phyloP scores from a whole-genome alignment of 1,140 invertebrate species.

The Schlechtendalia chinensis region DNA sequence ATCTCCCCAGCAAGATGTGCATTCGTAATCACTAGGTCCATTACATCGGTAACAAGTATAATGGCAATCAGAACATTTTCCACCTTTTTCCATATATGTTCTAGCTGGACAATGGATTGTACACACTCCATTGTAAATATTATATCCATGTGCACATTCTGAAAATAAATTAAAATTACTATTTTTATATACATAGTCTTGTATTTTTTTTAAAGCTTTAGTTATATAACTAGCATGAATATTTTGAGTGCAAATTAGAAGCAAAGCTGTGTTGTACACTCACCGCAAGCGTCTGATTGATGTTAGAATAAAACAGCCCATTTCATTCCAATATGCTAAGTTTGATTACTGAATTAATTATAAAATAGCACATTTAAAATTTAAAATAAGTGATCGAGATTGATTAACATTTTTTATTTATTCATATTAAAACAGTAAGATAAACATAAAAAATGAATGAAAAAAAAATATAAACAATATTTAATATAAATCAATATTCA shows the following conservation, averaged over 20 bases:
- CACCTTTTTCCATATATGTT: constrained; percentile 43
- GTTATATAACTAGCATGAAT: constrained; percentile 27
- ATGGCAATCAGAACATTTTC: constrained; percentile 60
- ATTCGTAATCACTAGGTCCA: constrained; percentile 62
- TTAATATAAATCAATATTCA: neutral
- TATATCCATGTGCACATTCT: constrained; percentile 57
- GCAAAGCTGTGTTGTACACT: constrained; percentile 48
- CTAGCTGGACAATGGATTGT: constrained; percentile 57
- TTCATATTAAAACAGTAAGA: neutral
- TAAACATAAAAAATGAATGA: neutral
- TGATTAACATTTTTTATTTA: neutral
- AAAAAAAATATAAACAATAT: neutral
- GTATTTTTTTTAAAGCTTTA: constrained; percentile 27
- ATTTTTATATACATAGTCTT: neutral
- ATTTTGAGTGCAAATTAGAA: constrained; percentile 50
- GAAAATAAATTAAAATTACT: constrained; percentile 54
- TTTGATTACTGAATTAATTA: constrained; percentile 24
- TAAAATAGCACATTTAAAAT: neutral
- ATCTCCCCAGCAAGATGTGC: constrained; percentile 60
- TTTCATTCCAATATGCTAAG: constrained; percentile 4
- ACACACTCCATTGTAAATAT: constrained; percentile 57
- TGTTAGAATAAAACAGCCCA: constrained; percentile 25
- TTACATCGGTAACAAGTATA: constrained; percentile 62
- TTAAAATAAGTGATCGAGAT: neutral
- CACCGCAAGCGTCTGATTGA: constrained; percentile 28